Evolutionary conservation across 2,797 vertebrate species (phyloP).

Genomic region (Enteromius unitaeniatus): DNA sequence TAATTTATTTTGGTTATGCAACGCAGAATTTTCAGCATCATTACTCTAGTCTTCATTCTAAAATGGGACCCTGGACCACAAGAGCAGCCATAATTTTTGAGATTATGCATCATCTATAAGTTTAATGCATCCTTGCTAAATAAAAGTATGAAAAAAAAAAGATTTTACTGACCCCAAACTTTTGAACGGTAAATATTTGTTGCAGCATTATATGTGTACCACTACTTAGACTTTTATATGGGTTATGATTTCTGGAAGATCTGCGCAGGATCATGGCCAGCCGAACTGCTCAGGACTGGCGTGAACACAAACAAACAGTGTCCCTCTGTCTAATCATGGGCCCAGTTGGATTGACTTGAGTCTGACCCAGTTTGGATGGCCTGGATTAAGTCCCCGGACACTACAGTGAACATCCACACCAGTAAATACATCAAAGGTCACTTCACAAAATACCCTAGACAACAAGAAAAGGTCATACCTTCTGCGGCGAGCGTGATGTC

Average conservation of each 20-base stretch:
- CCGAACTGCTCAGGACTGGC: background rate
- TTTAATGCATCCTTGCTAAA: background rate
- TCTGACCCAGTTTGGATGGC: conserved; percentile 23
- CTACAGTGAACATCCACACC: conserved; percentile 20
- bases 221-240: background rate
- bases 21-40: background rate
- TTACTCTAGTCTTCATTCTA: background rate
- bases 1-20: background rate
- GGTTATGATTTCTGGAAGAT: background rate
- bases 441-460: background rate
- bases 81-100: too few species aligned
- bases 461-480: conserved; percentile 79
- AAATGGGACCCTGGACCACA: background rate
- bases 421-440: conserved; percentile 22
- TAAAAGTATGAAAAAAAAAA: background rate
- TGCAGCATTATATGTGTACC: background rate
- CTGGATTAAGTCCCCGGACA: background rate
- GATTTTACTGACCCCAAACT: background rate
- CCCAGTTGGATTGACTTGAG: conserved; percentile 29
- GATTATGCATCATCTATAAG: too few species aligned
- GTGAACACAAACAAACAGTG: background rate
- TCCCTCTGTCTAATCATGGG: background rate
- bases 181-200: background rate
- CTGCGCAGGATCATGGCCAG: background rate
- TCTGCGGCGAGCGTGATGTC: conserved; percentile 92